These are phyloP conservation scores for Glyphotaelius pellucidus DNA, from an alignment of 2,888 invertebrate genomes.

Conservation along the genomic window DNA sequence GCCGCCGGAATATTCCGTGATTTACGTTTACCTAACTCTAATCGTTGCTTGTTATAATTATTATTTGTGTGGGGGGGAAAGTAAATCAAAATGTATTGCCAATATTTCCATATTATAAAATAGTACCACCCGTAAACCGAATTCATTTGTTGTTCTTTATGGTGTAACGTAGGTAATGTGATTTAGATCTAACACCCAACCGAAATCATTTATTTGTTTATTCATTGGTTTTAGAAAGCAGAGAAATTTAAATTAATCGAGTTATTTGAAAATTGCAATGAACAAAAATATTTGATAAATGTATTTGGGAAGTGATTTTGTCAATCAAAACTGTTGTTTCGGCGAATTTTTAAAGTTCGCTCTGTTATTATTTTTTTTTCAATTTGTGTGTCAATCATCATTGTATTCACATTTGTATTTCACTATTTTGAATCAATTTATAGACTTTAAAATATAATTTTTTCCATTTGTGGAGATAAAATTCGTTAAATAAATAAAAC, in stretches of 20 bases:
- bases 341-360: no score
- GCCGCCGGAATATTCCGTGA: slow-evolving; percentile 17
- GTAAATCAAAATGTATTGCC: slow-evolving; percentile 6
- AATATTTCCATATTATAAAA: slow-evolving; percentile 1
- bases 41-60: slow-evolving; percentile 17
- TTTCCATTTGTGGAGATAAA: no score
- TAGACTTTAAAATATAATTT: no score
- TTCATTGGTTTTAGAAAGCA: neutral
- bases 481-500: no score
- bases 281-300: no score
- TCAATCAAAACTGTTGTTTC: no score
- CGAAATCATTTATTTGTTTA: neutral
- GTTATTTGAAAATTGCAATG: no score
- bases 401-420: no score
- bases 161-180: neutral
- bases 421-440: no score
- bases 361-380: no score
- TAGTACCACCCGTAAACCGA: neutral
- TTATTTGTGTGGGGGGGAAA: slow-evolving; percentile 22
- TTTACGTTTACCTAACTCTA: slow-evolving; percentile 24
- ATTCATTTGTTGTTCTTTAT: neutral
- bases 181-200: neutral
- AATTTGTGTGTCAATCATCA: no score
- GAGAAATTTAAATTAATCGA: neutral
- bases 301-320: no score